Evolutionary conservation across 30 jellyfish, hydroid and myxozoan species (phyloP).

Genomic region (Chironex yamaguchii): DNA sequence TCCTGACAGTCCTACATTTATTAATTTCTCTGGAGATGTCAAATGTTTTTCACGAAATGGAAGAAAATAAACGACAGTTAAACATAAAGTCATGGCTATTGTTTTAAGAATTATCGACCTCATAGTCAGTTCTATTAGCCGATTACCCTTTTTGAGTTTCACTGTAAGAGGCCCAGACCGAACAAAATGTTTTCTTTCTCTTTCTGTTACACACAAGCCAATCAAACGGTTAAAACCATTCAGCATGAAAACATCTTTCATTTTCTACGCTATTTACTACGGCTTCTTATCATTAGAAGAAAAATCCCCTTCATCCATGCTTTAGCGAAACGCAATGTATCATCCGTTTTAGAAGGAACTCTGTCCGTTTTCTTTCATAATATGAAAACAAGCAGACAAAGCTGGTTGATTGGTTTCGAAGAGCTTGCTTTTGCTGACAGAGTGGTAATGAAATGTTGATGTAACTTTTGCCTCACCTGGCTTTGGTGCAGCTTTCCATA

Average conservation of each 20-base stretch:
- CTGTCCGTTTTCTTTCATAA: conserved; percentile 7
- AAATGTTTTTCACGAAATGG: too few species aligned
- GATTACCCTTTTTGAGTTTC: conserved; percentile 40
- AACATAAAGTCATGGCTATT: too few species aligned
- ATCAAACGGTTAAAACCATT: conserved; percentile 26
- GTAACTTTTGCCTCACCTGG: conserved; percentile 29
- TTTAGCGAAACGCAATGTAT: conserved; percentile 19
- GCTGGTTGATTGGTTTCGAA: conserved; percentile 51
- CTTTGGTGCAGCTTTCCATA: conserved; percentile 55
- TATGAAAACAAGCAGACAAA: conserved; percentile 26
- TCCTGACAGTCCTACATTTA: too few species aligned
- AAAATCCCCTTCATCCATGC: conserved; percentile 38
- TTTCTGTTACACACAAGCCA: conserved; percentile 1
- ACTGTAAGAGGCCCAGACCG: conserved; percentile 49
- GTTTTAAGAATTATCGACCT: too few species aligned
- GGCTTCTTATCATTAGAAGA: conserved; percentile 30
- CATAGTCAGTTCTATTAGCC: too few species aligned
- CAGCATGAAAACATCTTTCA: conserved; percentile 39
- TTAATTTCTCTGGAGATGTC: too few species aligned
- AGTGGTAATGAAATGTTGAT: background rate
- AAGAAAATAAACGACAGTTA: too few species aligned
- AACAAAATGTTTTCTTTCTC: conserved; percentile 34
- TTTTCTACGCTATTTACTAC: conserved; percentile 24
- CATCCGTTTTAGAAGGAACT: conserved; percentile 34
- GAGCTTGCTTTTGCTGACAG: conserved; percentile 23